These are phyloP conservation scores for Lepisosteus osseus DNA, from an alignment of 2,113 vertebrate genomes.

Conservation along the genomic window DNA sequence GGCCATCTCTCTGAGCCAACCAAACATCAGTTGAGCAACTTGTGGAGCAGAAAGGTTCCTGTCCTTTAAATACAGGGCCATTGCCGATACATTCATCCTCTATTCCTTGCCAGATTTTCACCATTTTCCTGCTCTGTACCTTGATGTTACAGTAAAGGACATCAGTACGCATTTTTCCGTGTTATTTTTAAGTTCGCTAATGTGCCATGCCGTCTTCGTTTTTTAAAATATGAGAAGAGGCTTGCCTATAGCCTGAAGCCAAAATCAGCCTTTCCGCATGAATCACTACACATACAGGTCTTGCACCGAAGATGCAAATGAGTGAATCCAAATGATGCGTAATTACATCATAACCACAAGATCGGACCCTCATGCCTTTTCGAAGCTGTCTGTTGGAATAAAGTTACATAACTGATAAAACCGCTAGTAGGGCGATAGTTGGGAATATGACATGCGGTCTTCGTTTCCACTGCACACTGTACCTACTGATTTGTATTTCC, in stretches of 20 bases:
- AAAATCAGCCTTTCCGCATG: neutral
- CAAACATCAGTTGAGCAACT: too few relatives aligned
- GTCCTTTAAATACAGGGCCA: too few relatives aligned
- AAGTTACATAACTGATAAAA: conserved; percentile 27
- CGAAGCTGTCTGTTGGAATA: conserved; percentile 28
- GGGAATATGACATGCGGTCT: neutral
- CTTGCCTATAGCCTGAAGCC: neutral
- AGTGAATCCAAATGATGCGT: conserved; percentile 16
- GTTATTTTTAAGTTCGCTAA: too few relatives aligned
- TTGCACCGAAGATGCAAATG: conserved; percentile 19
- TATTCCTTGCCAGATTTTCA: too few relatives aligned
- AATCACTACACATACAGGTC: conserved; percentile 6
- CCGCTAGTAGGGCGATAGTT: neutral
- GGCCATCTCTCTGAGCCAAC: too few relatives aligned
- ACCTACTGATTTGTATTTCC: too few relatives aligned
- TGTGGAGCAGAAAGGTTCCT: too few relatives aligned
- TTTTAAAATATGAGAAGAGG: neutral
- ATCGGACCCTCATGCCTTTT: conserved; percentile 14
- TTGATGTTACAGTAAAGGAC: too few relatives aligned
- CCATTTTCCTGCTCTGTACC: neutral
- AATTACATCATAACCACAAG: conserved; percentile 29
- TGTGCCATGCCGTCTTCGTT: too few relatives aligned
- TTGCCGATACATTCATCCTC: too few relatives aligned
- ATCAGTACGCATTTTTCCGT: too few relatives aligned
- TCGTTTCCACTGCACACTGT: too few relatives aligned